A percentile compares a stretch with the other conserved stretches of the same genome.
These are phyloP conservation scores for Rhinophrynus dorsalis DNA, from an alignment of 2,797 vertebrate species.

Conservation along the genomic window DNA sequence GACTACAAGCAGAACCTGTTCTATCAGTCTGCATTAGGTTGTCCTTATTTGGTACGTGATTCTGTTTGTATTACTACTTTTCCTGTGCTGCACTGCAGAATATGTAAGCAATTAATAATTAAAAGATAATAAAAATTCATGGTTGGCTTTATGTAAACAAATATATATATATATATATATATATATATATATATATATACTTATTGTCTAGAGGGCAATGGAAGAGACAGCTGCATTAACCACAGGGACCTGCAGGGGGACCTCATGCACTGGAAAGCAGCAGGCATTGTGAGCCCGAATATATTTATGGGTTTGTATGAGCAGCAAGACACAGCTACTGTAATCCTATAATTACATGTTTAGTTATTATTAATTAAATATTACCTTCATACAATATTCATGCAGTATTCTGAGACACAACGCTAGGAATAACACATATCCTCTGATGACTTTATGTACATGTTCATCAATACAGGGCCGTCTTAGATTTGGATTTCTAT, in stretches of 20 bases:
- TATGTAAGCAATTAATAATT: slow-evolving; percentile 10
- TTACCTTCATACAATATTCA: slow-evolving; percentile 38
- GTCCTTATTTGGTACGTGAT: neutral
- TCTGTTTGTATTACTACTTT: neutral
- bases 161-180: slow-evolving; percentile 11
- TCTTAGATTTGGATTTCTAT: neutral
- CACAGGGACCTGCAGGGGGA: slow-evolving; percentile 6
- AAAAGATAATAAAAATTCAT: slow-evolving; percentile 14
- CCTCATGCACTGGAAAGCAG: neutral
- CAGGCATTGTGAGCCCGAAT: neutral
- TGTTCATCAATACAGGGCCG: neutral
- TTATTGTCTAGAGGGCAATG: neutral
- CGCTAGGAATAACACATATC: neutral
- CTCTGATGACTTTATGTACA: slow-evolving; percentile 20
- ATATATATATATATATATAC: slow-evolving; percentile 3
- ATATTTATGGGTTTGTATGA: slow-evolving; percentile 10
- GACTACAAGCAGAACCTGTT: neutral
- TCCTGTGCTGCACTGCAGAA: slow-evolving; percentile 13
- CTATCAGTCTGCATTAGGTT: neutral
- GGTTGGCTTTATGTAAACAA: slow-evolving; percentile 6
- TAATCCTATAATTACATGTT: slow-evolving; percentile 36
- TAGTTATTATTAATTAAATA: slow-evolving; percentile 41
- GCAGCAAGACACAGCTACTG: slow-evolving; percentile 5
- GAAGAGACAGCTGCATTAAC: slow-evolving; percentile 2
- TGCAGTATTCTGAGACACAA: slow-evolving; percentile 7